Base-by-base conservation (phyloP, 1,140 invertebrate genomes). In the Drosophila quadrilineata region DNA sequence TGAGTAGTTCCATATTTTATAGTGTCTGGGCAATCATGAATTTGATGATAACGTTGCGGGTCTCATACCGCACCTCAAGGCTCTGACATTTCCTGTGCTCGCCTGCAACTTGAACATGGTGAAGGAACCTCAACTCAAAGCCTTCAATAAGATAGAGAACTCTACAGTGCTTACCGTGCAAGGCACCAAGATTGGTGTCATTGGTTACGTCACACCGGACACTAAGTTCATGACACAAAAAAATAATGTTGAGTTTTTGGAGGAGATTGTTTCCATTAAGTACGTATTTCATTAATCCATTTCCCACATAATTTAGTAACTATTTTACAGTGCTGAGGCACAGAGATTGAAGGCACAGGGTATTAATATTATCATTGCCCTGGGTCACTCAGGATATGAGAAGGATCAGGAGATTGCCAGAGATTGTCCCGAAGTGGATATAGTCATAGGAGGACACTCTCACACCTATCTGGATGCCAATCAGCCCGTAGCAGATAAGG, bases 11-110 rank as follows among this genome's bases (percentile, higher is more conserved):
- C 1, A 3, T 19, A 90, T 85, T 88, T 91, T 91, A 46, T 90
- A 98, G 96, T 94, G 94, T n/a, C 90, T 98, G 48, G 97, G 97
- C 16, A 99, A 98, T 84, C 97, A 98, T 77, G 97, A 99, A 90
- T 98, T 99, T 79, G 97, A 98, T 87, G 92, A 95, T 49, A 95
- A 95, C 0, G 90, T 96, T 0, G 87, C 89, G 0, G 95, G 94
- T 6, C 85, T 98, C 2, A 91, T 93, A n/a, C 94, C 95, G 1
- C 98, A 96, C 87, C 89, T 98, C 5, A 89, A 94, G 16, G 92
- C 93, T 28, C 89, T 94, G 2, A 91, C 91, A 0, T 95, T 94
- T 64, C 96, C 96, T 0, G 91, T 97, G 0, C 79, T 98, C 0
- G 92, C 93, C 2, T 91, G 94, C 35, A 98, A 98, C 88, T 91